Percentiles rank a stretch among this genome's conserved stretches.
Evolutionary conservation across 2,113 vertebrate species (phyloP).

Genomic region (Gallinago undulata): DNA sequence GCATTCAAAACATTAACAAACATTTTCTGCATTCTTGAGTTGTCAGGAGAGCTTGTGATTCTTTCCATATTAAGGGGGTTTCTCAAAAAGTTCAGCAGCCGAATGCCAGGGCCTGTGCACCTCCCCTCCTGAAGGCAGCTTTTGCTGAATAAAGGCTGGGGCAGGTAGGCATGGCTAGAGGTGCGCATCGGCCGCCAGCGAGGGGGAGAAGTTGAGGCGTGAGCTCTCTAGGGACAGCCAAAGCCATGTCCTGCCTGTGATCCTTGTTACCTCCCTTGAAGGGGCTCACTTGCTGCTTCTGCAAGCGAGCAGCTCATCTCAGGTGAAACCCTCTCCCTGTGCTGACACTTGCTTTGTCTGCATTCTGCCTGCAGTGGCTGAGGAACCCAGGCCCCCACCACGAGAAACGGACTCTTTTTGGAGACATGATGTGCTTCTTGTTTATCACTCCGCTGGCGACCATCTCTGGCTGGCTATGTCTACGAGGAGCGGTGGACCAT

Average conservation of each 20-base stretch:
- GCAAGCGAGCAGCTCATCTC: neutral
- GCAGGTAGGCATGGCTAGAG: neutral
- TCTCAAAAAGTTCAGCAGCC: neutral
- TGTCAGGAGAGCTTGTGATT: neutral
- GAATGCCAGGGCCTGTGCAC: rapidly evolving
- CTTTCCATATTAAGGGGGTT: neutral
- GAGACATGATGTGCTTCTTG: conserved; percentile 84
- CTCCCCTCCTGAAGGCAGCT: neutral
- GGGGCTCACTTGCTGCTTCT: neutral
- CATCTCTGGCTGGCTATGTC: conserved; percentile 83
- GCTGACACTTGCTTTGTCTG: conserved; percentile 31
- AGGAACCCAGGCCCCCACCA: conserved; percentile 80
- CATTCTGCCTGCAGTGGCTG: conserved; percentile 75
- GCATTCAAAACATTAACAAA: neutral
- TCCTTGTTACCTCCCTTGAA: neutral
- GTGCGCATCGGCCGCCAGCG: rapidly evolving
- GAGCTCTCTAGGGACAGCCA: neutral
- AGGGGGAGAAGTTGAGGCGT: neutral
- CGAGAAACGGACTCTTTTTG: conserved; percentile 81
- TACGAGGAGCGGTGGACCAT: conserved; percentile 82
- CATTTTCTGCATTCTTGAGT: neutral
- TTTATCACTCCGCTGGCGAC: conserved; percentile 82
- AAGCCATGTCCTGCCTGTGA: rapidly evolving
- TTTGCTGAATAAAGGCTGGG: neutral
- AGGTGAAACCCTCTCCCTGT: neutral